Evolutionary conservation across 2,888 invertebrate genomes (phyloP).

Genomic region (Crossocerus cetratus): DNA sequence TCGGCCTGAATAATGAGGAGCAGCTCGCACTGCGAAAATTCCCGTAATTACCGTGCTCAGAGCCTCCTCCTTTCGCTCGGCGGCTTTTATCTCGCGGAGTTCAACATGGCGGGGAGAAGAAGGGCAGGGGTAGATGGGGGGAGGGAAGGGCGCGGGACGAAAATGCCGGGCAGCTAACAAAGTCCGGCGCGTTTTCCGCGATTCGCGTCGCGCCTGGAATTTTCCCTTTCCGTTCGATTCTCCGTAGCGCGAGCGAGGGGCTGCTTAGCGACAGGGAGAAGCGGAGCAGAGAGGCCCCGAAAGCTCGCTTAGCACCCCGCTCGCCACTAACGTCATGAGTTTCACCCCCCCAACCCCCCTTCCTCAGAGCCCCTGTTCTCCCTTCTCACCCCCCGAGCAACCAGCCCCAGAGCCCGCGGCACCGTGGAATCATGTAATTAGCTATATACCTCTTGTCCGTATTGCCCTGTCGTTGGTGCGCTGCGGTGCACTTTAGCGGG

Average conservation of each 20-base stretch:
- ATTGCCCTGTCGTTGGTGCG: conserved; percentile 69
- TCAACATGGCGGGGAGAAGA: neutral
- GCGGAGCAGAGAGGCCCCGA: conserved; percentile 5
- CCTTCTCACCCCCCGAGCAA: conserved; percentile 31
- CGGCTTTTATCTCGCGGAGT: conserved; percentile 1
- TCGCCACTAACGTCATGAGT: conserved; percentile 58
- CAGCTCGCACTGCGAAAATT: neutral
- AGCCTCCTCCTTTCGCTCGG: neutral
- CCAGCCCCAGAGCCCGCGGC: conserved; percentile 43
- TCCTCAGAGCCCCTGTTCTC: no score
- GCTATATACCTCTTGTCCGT: conserved; percentile 73
- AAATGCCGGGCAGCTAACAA: neutral
- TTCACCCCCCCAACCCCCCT: conserved; percentile 53
- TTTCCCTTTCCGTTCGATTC: neutral
- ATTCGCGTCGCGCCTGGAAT: neutral
- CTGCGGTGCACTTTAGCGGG: conserved; percentile 68
- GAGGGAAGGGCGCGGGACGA: neutral
- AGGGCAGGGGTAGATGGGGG: neutral
- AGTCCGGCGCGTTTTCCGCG: neutral
- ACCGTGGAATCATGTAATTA: conserved; percentile 75
- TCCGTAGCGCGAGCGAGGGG: neutral
- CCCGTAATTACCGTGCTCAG: neutral
- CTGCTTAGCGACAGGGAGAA: no score
- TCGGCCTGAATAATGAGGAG: neutral
- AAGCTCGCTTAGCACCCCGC: conserved; percentile 21